Percentiles rank a stretch among this genome's conserved stretches.
Evolutionary conservation across 92 coral and sea anemone species (phyloP).

Genomic region (Phenganax stokvisi): DNA sequence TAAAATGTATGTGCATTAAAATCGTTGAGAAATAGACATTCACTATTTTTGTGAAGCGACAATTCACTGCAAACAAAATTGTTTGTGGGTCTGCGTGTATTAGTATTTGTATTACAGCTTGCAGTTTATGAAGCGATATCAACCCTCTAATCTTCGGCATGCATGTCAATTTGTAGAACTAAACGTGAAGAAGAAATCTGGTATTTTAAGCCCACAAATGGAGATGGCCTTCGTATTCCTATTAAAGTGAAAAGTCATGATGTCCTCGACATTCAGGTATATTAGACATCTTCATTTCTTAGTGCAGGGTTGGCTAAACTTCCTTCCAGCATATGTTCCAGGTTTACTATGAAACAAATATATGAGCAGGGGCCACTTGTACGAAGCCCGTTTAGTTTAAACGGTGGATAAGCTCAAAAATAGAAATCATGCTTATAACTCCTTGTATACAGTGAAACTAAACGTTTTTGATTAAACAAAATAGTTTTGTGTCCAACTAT

Average conservation of each 20-base stretch:
- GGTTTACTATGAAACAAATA: no score
- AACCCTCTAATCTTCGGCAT: neutral
- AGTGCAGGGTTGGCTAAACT: no score
- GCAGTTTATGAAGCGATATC: neutral
- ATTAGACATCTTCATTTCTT: neutral
- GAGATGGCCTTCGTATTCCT: conserved; percentile 35
- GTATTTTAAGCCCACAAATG: conserved; percentile 37
- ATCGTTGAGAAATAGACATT: neutral
- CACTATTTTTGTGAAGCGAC: no score
- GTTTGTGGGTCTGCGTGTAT: neutral
- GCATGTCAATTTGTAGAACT: conserved; percentile 4
- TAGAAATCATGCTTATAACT: no score
- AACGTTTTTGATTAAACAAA: no score
- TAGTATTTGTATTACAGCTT: neutral
- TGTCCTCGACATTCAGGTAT: conserved; percentile 25
- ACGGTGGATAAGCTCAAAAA: no score
- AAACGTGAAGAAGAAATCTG: conserved; percentile 39
- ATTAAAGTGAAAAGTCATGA: conserved; percentile 37
- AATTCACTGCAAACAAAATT: no score
- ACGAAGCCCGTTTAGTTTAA: no score
- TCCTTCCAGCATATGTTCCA: no score
- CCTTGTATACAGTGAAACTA: no score
- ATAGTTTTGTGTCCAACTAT: no score
- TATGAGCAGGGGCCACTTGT: no score
- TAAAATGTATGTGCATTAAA: neutral